Conservation (phyloP, 2,113 vertebrate genomes). For the Saguinus midas region DNA sequence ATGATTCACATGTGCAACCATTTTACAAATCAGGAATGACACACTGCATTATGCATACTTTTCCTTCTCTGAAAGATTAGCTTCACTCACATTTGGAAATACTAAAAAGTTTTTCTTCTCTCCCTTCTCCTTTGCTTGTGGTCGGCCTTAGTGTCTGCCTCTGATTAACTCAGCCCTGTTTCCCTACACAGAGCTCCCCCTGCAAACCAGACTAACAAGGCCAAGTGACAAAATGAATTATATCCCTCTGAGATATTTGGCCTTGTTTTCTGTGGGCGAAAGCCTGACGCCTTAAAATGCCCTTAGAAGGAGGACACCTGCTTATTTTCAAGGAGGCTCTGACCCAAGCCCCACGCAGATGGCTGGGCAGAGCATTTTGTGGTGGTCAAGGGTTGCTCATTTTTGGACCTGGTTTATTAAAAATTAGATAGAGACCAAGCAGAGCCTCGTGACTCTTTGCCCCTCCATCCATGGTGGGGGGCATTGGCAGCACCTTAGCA, state of each 20-base stretch:
- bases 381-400: not conserved
- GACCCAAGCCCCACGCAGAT: not conserved
- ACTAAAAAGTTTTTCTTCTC: not conserved
- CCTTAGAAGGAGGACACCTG: conserved; percentile 9
- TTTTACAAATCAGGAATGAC: not conserved
- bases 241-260: not conserved
- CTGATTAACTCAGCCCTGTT: not conserved
- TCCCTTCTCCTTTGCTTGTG: not conserved
- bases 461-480: too few species aligned
- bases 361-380: not conserved
- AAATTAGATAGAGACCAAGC: not conserved
- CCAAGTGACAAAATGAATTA: conserved; percentile 43
- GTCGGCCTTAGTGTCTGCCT: not conserved
- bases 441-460: not conserved
- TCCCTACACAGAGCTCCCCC: not conserved
- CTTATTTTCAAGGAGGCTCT: not conserved
- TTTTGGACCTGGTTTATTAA: not conserved
- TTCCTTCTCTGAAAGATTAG: not conserved
- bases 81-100: not conserved
- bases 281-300: not conserved
- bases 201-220: not conserved
- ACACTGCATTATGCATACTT: not conserved
- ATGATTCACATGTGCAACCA: not conserved
- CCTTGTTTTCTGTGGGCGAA: not conserved
- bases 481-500: not conserved